Evolutionary conservation across 23 tunicate species (phyloP).

Genomic region (Styela plicata): DNA sequence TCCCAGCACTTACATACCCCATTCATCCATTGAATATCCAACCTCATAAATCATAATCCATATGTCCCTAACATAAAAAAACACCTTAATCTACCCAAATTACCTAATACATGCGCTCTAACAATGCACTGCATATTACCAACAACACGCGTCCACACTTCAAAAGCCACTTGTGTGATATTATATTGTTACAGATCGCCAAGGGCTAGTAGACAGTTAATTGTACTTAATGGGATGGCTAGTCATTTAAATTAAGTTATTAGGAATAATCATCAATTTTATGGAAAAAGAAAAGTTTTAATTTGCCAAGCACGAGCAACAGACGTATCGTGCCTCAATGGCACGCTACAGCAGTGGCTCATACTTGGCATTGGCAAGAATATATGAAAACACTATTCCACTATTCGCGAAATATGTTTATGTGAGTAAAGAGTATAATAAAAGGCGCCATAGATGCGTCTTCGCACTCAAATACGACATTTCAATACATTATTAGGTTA

Average conservation of each 20-base stretch:
- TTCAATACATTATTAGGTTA: background rate
- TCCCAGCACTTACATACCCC: no score
- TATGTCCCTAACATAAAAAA: no score
- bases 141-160: background rate
- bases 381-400: no score
- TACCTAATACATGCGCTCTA: background rate
- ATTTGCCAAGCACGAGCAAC: no score
- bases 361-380: no score
- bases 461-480: background rate
- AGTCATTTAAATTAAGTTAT: background rate
- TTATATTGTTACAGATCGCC: background rate
- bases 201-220: background rate
- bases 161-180: background rate
- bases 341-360: no score
- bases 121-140: background rate
- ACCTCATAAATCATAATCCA: no score
- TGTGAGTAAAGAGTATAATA: no score
- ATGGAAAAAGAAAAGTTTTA: no score
- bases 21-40: no score
- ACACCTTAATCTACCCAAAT: background rate
- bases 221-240: background rate
- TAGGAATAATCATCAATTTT: background rate
- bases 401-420: background rate
- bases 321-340: no score
- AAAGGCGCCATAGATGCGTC: background rate